Evolutionary conservation across 2,797 vertebrate genomes (phyloP), one percentile per base, ranked within the genome.

Genomic region (Crypturellus tataupa): DNA sequence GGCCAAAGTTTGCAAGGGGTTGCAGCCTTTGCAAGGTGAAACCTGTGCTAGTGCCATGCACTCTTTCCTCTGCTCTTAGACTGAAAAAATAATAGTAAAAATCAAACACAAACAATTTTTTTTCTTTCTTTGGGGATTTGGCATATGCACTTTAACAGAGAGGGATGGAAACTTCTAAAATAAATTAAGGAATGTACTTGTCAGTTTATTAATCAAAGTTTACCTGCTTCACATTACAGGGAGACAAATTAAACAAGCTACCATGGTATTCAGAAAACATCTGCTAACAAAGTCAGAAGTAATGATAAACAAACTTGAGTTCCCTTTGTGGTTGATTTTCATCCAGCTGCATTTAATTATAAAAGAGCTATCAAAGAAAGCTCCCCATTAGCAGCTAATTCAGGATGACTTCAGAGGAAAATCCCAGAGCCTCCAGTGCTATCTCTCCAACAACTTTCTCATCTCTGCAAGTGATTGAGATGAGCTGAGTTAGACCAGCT

Each of bases 321-420:
- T 98, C 97, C 97, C 97, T 98, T 98, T 98, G 98, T 98, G 98
- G 97, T 96, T 98, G 97, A 97, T 98, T 98, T 98, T 97, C 94
- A 97, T 97, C 97, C 98, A 98, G 97, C 98, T 98, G 98, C 94
- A 97, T 97, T 98, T 98, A 98, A 98, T 98, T 98, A 98, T 97
- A 97, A 97, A 96, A 97, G 96, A 92, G 90, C 98, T 98, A 98
- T 98, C 98, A 98, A 98, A 98, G 97, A 97, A 98, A 97, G 96
- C 97, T 98, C 97, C 97, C 98, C 97, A 98, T 98, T 98, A 98
- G 97, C 97, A 97, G 93, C 96, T 98, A 98, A 98, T 98, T 98
- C 97, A 98, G 97, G 98, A 97, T 90, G 97, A 98, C 98, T 98
- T 98, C 97, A 98, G 98, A 98, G 97, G 97, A 98, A 98, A 98